These are phyloP conservation scores for Hepsetus odoe DNA, from an alignment of 2,113 vertebrate genomes.

Conservation along the genomic window DNA sequence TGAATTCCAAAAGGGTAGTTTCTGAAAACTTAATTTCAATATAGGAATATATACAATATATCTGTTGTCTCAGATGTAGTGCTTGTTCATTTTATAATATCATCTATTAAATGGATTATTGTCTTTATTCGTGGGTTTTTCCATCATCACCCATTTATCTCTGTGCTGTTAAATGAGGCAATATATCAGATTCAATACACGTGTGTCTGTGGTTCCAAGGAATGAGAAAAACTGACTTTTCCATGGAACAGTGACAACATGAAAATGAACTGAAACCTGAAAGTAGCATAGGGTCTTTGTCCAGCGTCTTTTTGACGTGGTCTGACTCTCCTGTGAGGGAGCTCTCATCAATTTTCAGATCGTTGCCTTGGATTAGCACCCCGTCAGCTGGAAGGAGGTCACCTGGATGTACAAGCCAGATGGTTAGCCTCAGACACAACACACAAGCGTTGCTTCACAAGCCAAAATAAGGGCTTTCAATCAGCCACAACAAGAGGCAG, in stretches of 20 bases:
- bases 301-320: slow-evolving; percentile 90
- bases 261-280: slow-evolving; percentile 78
- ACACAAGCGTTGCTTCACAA: slow-evolving; percentile 16
- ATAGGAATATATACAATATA: no score
- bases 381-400: slow-evolving; percentile 96
- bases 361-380: slow-evolving; percentile 94
- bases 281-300: slow-evolving; percentile 91
- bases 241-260: not conserved
- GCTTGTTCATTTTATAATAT: no score
- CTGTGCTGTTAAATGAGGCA: no score
- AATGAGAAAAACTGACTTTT: not conserved
- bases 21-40: no score
- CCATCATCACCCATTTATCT: no score
- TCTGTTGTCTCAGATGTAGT: no score
- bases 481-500: not conserved
- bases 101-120: no score
- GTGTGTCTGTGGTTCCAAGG: not conserved
- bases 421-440: slow-evolving; percentile 38
- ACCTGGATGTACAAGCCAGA: slow-evolving; percentile 73
- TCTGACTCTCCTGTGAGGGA: slow-evolving; percentile 97
- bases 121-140: no score
- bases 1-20: no score
- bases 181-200: no score
- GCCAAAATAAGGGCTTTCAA: slow-evolving; percentile 37
- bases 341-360: slow-evolving; percentile 97